Percentiles rank a stretch among this genome's conserved stretches.
Evolutionary conservation across 2,797 vertebrate species (phyloP).

Genomic region (Spheniscus humboldti): DNA sequence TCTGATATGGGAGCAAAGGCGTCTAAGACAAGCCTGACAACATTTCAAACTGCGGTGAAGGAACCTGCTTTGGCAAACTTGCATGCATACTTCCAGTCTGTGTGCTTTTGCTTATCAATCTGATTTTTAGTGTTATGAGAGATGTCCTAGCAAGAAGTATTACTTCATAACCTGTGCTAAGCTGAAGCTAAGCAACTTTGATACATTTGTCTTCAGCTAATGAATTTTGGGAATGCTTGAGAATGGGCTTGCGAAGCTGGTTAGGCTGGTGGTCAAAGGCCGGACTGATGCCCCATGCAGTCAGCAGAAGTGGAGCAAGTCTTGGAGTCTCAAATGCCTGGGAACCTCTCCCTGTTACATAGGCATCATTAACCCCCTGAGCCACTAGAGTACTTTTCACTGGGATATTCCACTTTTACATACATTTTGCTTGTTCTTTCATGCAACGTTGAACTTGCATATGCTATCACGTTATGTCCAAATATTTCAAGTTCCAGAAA

Average conservation of each 20-base stretch:
- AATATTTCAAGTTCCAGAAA: neutral
- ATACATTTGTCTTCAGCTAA: neutral
- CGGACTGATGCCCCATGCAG: neutral
- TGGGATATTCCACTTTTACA: neutral
- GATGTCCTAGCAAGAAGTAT: neutral
- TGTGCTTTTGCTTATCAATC: neutral
- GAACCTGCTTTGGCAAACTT: neutral
- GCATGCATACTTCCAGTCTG: neutral
- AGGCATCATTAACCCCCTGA: neutral
- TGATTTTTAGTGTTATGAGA: neutral
- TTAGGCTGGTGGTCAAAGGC: neutral
- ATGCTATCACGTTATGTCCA: neutral
- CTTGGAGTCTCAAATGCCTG: neutral
- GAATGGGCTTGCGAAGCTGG: neutral
- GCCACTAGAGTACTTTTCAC: neutral
- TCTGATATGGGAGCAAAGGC: neutral
- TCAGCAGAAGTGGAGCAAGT: neutral
- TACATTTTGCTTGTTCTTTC: neutral
- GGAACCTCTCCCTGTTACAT: neutral
- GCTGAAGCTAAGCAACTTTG: neutral
- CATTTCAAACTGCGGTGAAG: neutral
- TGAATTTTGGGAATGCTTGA: neutral
- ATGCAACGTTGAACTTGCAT: neutral
- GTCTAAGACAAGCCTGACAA: neutral
- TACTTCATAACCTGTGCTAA: neutral